These are phyloP conservation scores for Ochotona curzoniae DNA, from an alignment of 2,113 vertebrate species.

Conservation along the genomic window DNA sequence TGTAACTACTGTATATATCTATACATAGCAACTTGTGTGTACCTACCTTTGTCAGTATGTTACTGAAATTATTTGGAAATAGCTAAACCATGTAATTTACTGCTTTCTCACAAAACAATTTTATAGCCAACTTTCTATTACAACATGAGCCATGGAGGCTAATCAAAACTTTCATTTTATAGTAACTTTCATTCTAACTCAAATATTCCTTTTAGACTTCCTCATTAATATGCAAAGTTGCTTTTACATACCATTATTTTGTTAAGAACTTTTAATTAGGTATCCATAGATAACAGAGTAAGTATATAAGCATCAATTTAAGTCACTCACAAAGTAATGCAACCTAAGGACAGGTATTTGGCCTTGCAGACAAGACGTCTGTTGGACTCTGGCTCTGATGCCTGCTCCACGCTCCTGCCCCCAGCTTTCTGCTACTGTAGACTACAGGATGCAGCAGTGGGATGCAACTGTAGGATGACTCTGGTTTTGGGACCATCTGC, in stretches of 20 bases:
- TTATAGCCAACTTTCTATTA: neutral
- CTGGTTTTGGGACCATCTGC: too few species aligned
- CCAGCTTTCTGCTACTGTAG: too few species aligned
- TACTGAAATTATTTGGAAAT: neutral
- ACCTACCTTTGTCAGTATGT: neutral
- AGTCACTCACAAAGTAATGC: neutral
- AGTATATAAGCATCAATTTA: neutral
- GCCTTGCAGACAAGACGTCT: too few species aligned
- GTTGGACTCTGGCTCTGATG: too few species aligned
- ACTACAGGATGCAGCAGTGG: too few species aligned
- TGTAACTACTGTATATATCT: neutral
- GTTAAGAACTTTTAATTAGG: neutral
- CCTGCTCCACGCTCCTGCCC: too few species aligned
- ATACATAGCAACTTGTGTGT: neutral
- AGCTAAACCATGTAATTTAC: neutral
- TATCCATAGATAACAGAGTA: neutral
- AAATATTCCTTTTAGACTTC: neutral
- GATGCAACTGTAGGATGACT: too few species aligned
- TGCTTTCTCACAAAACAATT: neutral
- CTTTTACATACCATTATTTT: neutral
- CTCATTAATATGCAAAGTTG: neutral
- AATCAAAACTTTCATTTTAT: neutral
- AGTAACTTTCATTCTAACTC: neutral
- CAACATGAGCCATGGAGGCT: neutral
- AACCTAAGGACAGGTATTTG: neutral